phyloP scores from a whole-genome alignment of 2,797 vertebrate species.

The Emys orbicularis region DNA sequence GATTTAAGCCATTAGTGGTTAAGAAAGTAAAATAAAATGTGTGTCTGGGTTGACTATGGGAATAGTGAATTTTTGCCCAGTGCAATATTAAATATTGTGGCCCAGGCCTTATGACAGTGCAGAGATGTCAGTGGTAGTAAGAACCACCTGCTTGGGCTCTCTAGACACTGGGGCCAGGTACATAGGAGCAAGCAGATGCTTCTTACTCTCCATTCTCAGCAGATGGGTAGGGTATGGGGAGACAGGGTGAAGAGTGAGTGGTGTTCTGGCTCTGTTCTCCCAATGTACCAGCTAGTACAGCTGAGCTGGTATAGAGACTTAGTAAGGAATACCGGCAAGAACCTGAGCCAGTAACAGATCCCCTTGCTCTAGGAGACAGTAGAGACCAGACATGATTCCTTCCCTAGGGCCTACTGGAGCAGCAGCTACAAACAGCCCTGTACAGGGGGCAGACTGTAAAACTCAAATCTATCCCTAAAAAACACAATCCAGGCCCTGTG shows the following conservation, averaged over 20 bases:
- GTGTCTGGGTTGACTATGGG: background rate
- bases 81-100: background rate
- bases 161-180: background rate
- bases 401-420: background rate
- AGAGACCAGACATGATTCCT: background rate
- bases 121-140: background rate
- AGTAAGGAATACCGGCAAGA: background rate
- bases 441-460: background rate
- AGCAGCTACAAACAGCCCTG: background rate
- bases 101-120: accelerated
- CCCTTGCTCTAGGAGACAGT: background rate
- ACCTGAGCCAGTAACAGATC: background rate
- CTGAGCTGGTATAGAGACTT: background rate
- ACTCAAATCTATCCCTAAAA: conserved; percentile 14
- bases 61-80: background rate
- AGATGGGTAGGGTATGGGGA: background rate
- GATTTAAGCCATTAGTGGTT: background rate
- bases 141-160: background rate
- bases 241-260: background rate
- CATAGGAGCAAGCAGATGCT: background rate
- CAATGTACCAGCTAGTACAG: background rate
- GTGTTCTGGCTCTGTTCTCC: background rate
- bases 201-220: background rate
- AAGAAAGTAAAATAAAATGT: background rate
- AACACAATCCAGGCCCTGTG: background rate